These are phyloP conservation scores for Oncorhynchus tshawytscha DNA, from an alignment of 2,113 vertebrate genomes.

Conservation along the genomic window DNA sequence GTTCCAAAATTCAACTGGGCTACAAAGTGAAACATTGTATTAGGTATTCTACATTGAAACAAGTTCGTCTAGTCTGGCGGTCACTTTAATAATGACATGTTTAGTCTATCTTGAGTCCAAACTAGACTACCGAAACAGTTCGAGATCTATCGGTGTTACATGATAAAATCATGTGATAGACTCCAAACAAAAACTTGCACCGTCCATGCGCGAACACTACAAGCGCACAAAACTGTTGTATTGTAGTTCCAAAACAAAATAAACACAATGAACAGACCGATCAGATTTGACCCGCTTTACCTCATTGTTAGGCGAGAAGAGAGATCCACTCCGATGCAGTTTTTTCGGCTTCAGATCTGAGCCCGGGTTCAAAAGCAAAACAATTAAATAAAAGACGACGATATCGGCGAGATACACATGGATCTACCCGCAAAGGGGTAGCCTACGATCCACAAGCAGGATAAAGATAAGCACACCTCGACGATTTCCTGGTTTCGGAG, in stretches of 20 bases:
- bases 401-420: constrained; percentile 37
- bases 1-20: not conserved
- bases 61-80: not conserved
- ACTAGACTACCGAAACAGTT: not conserved
- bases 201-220: not conserved
- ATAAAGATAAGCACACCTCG: constrained; percentile 69
- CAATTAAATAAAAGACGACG: constrained; percentile 26
- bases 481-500: constrained; percentile 77
- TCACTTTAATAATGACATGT: not conserved
- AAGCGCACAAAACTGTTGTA: constrained; percentile 11
- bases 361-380: constrained; percentile 44
- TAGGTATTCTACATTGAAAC: not conserved
- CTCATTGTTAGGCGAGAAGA: constrained; percentile 76
- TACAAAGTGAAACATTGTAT: not conserved
- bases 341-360: constrained; percentile 56
- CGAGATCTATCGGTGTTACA: not conserved
- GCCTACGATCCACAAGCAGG: constrained; percentile 44
- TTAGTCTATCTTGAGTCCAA: not conserved
- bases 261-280: constrained; percentile 37
- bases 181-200: not conserved
- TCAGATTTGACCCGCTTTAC: constrained; percentile 61
- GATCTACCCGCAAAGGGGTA: constrained; percentile 46
- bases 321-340: constrained; percentile 60
- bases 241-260: constrained; percentile 28
- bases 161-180: not conserved